phyloP scores from a whole-genome alignment of 2,797 vertebrate genomes.

The Tachyglossus aculeatus region DNA sequence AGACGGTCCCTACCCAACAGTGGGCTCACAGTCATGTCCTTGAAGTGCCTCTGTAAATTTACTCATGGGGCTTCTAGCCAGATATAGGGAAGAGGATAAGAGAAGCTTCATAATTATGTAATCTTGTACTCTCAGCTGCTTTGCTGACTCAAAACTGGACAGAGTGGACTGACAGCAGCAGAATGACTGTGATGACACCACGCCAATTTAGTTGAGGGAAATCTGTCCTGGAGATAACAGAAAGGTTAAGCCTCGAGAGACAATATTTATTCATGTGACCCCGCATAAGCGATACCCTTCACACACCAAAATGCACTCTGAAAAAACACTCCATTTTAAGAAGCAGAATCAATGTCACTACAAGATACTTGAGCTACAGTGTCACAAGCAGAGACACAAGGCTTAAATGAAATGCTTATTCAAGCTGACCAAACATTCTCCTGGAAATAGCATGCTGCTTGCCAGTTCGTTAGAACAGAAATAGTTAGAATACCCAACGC shows the following conservation, averaged over 20 bases:
- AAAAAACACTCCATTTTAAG: constrained; percentile 25
- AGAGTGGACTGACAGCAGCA: constrained; percentile 32
- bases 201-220: constrained; percentile 40
- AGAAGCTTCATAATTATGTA: background rate
- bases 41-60: no score
- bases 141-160: background rate
- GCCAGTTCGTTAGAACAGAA: constrained; percentile 25
- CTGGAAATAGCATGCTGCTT: constrained; percentile 56
- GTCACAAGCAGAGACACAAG: constrained; percentile 40
- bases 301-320: constrained; percentile 17
- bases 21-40: no score
- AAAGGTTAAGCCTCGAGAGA: constrained; percentile 32
- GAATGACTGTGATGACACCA: constrained; percentile 12
- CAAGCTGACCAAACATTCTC: constrained; percentile 51
- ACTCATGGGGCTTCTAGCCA: constrained; percentile 1
- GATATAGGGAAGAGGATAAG: background rate
- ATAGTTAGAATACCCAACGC: constrained; percentile 33
- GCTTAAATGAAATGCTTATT: constrained; percentile 53
- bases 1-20: no score
- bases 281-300: constrained; percentile 18
- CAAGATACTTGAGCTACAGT: constrained; percentile 31
- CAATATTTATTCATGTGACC: constrained; percentile 15
- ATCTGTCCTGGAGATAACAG: constrained; percentile 33
- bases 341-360: constrained; percentile 15
- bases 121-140: background rate